phyloP scores from a whole-genome alignment of 2,113 vertebrate species.

The Daubentonia madagascariensis region DNA sequence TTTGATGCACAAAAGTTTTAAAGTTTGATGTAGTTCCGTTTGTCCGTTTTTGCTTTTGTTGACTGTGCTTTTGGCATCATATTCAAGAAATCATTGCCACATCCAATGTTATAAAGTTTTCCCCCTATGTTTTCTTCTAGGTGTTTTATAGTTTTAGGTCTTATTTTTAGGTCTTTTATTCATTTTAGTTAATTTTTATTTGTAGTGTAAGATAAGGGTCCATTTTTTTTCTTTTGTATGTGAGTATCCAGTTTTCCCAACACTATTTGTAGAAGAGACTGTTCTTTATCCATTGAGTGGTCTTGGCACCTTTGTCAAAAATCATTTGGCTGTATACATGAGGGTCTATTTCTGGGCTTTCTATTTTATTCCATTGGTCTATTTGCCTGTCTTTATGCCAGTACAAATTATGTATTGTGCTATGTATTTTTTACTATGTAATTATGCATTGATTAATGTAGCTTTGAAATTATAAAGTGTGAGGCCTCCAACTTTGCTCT shows the following conservation, averaged over 20 bases:
- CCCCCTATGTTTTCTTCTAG: not conserved
- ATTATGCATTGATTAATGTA: not conserved
- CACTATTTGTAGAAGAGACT: not conserved
- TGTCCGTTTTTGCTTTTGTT: not conserved
- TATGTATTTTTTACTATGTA: too few relatives aligned
- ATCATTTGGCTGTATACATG: not conserved
- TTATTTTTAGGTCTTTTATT: not conserved
- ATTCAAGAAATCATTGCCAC: not conserved
- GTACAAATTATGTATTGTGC: too few relatives aligned
- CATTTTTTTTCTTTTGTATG: not conserved
- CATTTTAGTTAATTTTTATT: not conserved
- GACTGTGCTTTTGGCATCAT: not conserved
- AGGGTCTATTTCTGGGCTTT: not conserved
- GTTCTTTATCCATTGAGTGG: not conserved
- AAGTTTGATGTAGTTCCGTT: not conserved
- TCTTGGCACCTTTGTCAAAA: not conserved
- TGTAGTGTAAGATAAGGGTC: not conserved
- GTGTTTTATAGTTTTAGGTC: not conserved
- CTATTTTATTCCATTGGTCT: not conserved
- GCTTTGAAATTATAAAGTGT: not conserved
- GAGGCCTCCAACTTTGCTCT: not conserved
- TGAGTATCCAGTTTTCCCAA: not conserved
- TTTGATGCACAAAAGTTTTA: not conserved
- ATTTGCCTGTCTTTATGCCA: not conserved
- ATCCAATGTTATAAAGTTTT: not conserved